Conservation (phyloP, 2,797 vertebrate species). For the Tauraco hartlaubi region DNA sequence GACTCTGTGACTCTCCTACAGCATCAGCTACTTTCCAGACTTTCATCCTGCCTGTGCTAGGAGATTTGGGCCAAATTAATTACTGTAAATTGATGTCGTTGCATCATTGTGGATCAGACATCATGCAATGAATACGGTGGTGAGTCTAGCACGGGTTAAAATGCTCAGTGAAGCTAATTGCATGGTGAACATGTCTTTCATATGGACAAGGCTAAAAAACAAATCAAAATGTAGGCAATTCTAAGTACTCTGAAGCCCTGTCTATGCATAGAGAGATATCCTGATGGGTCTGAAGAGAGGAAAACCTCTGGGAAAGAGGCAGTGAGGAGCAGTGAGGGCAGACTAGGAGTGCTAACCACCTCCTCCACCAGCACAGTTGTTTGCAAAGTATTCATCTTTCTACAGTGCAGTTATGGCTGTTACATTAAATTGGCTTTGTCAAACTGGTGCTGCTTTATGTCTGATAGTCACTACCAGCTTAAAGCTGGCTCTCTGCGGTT, state of each 20-base stretch:
- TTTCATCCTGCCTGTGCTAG: not conserved
- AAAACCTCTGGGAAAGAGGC: not conserved
- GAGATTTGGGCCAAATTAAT: not conserved
- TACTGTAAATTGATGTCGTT: not conserved
- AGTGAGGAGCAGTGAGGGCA: not conserved
- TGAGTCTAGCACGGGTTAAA: not conserved
- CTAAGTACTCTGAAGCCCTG: not conserved
- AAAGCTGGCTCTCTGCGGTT: not conserved
- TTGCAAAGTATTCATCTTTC: not conserved
- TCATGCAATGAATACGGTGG: not conserved
- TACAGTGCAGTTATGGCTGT: not conserved
- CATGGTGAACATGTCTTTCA: not conserved
- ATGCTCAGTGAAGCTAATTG: not conserved
- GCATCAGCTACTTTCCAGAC: not conserved
- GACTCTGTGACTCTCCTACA: not conserved
- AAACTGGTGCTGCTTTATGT: not conserved
- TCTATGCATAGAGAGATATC: not conserved
- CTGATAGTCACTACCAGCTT: not conserved
- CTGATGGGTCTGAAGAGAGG: not conserved
- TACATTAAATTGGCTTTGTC: not conserved
- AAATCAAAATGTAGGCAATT: not conserved
- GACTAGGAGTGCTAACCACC: not conserved
- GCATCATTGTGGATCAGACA: not conserved
- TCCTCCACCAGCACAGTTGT: not conserved
- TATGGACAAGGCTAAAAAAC: not conserved